A percentile compares a stretch with the other conserved stretches of the same genome.
phyloP scores from a whole-genome alignment of 1,140 invertebrate species.

The Stegodyphus mimosarum region DNA sequence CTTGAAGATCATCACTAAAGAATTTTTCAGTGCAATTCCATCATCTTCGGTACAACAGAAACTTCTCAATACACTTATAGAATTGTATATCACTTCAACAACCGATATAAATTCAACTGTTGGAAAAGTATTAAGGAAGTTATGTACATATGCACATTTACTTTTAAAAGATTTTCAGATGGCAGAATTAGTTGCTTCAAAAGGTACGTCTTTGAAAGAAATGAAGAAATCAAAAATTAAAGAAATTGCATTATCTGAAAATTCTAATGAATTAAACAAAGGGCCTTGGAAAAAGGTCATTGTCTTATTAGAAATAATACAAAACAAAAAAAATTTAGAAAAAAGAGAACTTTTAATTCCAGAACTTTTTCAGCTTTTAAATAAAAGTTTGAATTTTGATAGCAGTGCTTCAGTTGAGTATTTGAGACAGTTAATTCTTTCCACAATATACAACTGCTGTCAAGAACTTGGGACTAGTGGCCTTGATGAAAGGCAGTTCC shows the following conservation, averaged over 20 bases:
- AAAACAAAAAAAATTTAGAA: slow-evolving; percentile 81
- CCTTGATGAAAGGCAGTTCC: slow-evolving; percentile 72
- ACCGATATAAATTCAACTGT: slow-evolving; percentile 65
- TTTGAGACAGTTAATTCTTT: slow-evolving; percentile 85
- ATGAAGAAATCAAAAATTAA: slow-evolving; percentile 38
- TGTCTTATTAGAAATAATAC: slow-evolving; percentile 84
- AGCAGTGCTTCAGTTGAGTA: slow-evolving; percentile 88
- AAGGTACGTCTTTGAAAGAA: slow-evolving; percentile 73
- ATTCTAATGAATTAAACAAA: slow-evolving; percentile 62
- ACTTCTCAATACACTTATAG: slow-evolving; percentile 68
- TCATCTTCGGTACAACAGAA: slow-evolving; percentile 64
- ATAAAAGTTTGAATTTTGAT: slow-evolving; percentile 79
- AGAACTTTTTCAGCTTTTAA: slow-evolving; percentile 83
- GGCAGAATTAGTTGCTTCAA: slow-evolving; percentile 59
- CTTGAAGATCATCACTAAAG: slow-evolving; percentile 63
- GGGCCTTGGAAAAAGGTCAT: slow-evolving; percentile 80
- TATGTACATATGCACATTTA: slow-evolving; percentile 76
- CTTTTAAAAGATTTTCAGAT: slow-evolving; percentile 65
- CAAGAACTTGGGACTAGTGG: slow-evolving; percentile 71
- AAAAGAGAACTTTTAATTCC: slow-evolving; percentile 77
- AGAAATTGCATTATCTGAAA: background rate
- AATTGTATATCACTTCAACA: slow-evolving; percentile 64
- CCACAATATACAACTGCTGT: slow-evolving; percentile 80
- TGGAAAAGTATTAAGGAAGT: slow-evolving; percentile 72
- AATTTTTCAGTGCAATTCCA: slow-evolving; percentile 66